These are phyloP conservation scores for Crenuchus spilurus DNA, from an alignment of 2,797 vertebrate genomes.

Conservation along the genomic window DNA sequence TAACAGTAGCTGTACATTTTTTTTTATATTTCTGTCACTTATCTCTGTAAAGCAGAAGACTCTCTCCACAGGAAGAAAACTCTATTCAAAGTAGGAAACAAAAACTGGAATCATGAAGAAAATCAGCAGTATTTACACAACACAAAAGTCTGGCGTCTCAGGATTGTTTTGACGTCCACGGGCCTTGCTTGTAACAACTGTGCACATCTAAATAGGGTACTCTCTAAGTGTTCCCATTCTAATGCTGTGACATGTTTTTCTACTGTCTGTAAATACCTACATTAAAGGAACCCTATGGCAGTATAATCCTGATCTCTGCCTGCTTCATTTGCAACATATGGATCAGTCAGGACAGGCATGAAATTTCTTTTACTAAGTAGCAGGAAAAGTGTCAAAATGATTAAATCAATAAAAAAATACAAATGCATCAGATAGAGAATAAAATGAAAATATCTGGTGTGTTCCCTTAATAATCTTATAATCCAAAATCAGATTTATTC, in stretches of 20 bases:
- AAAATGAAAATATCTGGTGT: too few species aligned
- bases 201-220: constrained; percentile 3
- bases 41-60: constrained; percentile 34
- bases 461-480: too few species aligned
- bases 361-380: neutral
- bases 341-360: neutral
- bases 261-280: neutral
- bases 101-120: constrained; percentile 8
- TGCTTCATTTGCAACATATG: neutral
- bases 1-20: constrained; percentile 21
- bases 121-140: constrained; percentile 37
- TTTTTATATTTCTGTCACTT: constrained; percentile 23
- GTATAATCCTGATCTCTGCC: too few species aligned
- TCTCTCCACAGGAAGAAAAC: neutral
- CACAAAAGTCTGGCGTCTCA: constrained; percentile 18
- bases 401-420: neutral
- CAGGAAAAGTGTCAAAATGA: neutral
- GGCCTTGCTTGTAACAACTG: neutral
- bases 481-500: too few species aligned
- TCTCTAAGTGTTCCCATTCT: neutral
- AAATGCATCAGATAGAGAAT: neutral
- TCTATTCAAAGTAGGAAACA: neutral
- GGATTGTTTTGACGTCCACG: neutral
- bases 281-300: neutral
- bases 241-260: neutral